These are phyloP conservation scores for Zygaena filipendulae DNA, from an alignment of 2,888 invertebrate genomes.

Conservation along the genomic window DNA sequence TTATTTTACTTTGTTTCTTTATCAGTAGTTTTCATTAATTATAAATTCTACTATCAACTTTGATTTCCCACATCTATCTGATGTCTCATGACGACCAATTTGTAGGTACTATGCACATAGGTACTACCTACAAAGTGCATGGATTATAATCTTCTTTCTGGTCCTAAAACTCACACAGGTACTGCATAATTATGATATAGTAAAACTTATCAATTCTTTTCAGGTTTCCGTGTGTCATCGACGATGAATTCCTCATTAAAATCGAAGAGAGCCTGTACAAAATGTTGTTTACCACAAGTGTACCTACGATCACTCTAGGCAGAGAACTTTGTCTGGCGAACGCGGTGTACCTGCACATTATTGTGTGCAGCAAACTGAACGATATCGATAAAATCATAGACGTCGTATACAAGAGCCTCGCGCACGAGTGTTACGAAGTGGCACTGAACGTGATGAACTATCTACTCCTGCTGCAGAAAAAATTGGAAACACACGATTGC, in stretches of 20 bases:
- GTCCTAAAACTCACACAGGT: too few relatives aligned
- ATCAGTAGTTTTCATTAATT: too few relatives aligned
- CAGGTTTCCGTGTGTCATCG: slow-evolving; percentile 29
- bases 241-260: slow-evolving; percentile 15
- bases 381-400: slow-evolving; percentile 10
- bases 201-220: too few relatives aligned
- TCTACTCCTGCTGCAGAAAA: slow-evolving; percentile 24
- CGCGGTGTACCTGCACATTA: slow-evolving; percentile 22
- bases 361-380: slow-evolving; percentile 18
- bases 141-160: too few relatives aligned
- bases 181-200: too few relatives aligned
- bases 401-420: slow-evolving; percentile 20
- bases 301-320: slow-evolving; percentile 22
- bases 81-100: too few relatives aligned
- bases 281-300: slow-evolving; percentile 22
- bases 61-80: too few relatives aligned
- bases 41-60: too few relatives aligned
- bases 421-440: slow-evolving; percentile 29
- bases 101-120: too few relatives aligned
- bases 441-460: too few relatives aligned
- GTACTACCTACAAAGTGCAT: too few relatives aligned
- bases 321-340: slow-evolving; percentile 32
- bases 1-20: too few relatives aligned
- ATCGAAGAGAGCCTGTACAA: slow-evolving; percentile 21
- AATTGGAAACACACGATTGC: slow-evolving; percentile 15